Conservation (phyloP, 30 jellyfish, hydroid and myxozoan genomes). For the Haliclystus octoradiatus region DNA sequence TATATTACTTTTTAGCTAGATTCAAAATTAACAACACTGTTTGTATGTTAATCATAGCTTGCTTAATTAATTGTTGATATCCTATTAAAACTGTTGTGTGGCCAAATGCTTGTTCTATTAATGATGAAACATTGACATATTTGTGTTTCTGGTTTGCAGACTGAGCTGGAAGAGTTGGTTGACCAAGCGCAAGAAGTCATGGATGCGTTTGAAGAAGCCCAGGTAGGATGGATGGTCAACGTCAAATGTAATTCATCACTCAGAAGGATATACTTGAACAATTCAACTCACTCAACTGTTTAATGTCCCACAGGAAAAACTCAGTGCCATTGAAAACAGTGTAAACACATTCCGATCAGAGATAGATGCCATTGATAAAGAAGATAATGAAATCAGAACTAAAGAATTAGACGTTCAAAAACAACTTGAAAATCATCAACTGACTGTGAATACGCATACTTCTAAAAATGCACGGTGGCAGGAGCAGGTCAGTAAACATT, state of each 20-base stretch:
- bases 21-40: too few relatives aligned
- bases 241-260: not conserved
- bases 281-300: not conserved
- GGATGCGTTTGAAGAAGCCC: constrained; percentile 47
- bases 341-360: constrained; percentile 32
- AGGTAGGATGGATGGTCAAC: constrained; percentile 24
- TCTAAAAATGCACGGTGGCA: constrained; percentile 54
- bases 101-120: too few relatives aligned
- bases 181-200: constrained; percentile 62
- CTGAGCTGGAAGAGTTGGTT: constrained; percentile 40
- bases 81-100: too few relatives aligned
- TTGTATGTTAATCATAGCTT: too few relatives aligned
- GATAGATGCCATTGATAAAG: constrained; percentile 51
- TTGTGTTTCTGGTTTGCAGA: constrained; percentile 26
- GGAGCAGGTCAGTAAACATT: too few relatives aligned
- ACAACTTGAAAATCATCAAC: constrained; percentile 64
- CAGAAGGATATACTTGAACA: not conserved
- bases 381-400: constrained; percentile 51
- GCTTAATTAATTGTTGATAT: too few relatives aligned
- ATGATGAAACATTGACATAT: too few relatives aligned
- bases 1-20: too few relatives aligned
- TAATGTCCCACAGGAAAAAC: constrained; percentile 24
- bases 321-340: constrained; percentile 48
- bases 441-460: constrained; percentile 41
- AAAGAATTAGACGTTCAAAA: constrained; percentile 79